Percentiles rank a stretch among this genome's conserved stretches.
phyloP scores from a whole-genome alignment of 2,888 invertebrate genomes.

The Myopa testacea region DNA sequence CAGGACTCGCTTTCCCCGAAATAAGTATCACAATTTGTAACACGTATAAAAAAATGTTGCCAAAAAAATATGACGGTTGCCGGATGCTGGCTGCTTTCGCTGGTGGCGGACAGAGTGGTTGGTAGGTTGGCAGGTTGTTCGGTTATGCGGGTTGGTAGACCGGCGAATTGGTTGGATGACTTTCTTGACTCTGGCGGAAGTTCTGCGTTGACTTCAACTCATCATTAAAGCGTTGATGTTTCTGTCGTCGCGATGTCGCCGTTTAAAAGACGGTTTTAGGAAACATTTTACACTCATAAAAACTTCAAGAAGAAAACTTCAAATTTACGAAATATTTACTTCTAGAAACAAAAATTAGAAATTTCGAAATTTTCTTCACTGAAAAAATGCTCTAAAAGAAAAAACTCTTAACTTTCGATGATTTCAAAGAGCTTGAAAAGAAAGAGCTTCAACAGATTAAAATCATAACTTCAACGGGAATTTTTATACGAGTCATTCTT shows the following conservation, averaged over 20 bases:
- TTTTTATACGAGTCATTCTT: neutral
- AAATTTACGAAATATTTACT: too few relatives aligned
- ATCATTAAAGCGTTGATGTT: neutral
- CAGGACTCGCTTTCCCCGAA: neutral
- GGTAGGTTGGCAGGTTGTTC: too few relatives aligned
- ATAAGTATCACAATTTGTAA: slow-evolving; percentile 30
- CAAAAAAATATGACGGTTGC: neutral
- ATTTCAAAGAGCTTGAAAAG: too few relatives aligned
- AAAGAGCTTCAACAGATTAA: neutral
- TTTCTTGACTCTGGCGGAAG: neutral
- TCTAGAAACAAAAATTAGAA: neutral
- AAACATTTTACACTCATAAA: too few relatives aligned
- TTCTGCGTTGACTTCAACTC: slow-evolving; percentile 10
- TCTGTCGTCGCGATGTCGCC: neutral
- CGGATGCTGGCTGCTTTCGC: neutral
- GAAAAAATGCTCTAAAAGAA: too few relatives aligned
- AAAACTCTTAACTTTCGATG: neutral
- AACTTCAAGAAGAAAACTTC: neutral
- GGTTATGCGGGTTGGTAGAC: neutral
- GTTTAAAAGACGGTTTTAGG: neutral
- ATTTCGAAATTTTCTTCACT: neutral
- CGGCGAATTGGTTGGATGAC: neutral
- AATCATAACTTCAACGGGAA: too few relatives aligned
- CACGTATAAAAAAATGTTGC: slow-evolving; percentile 8
- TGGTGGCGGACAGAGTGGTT: neutral